phyloP scores from a whole-genome alignment of 2,888 invertebrate species.

The Sphecodes monilicornis region DNA sequence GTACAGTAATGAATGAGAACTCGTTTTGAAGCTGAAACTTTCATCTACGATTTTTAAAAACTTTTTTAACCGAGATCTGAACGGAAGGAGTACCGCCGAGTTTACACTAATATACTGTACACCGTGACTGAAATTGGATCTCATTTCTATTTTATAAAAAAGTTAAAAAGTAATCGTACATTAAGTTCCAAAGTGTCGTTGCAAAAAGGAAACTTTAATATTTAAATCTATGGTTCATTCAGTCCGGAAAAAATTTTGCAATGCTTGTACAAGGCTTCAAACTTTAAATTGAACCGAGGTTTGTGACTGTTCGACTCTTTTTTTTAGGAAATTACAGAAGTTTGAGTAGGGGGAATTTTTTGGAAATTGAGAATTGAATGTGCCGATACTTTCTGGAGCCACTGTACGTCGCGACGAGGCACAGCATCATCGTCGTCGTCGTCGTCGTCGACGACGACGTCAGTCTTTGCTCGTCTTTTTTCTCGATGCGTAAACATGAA shows the following conservation, averaged over 20 bases:
- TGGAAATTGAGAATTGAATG: not conserved
- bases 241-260: not conserved
- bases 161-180: not conserved
- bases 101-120: no score
- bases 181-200: not conserved
- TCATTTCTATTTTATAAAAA: not conserved
- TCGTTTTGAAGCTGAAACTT: no score
- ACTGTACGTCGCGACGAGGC: constrained; percentile 33
- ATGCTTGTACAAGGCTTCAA: not conserved
- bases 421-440: constrained; percentile 1
- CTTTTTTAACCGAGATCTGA: no score
- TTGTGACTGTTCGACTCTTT: no score
- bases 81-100: no score
- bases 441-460: constrained; percentile 9
- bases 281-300: not conserved
- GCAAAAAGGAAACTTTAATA: not conserved
- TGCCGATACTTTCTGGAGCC: not conserved
- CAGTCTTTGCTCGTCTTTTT: constrained; percentile 7
- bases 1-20: no score
- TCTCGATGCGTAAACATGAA: constrained; percentile 4
- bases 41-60: no score
- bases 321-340: not conserved
- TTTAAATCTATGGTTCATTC: not conserved
- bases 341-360: not conserved
- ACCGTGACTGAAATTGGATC: no score